These are phyloP conservation scores for Amyelois transitella DNA, from an alignment of 1,140 invertebrate genomes.

Conservation along the genomic window DNA sequence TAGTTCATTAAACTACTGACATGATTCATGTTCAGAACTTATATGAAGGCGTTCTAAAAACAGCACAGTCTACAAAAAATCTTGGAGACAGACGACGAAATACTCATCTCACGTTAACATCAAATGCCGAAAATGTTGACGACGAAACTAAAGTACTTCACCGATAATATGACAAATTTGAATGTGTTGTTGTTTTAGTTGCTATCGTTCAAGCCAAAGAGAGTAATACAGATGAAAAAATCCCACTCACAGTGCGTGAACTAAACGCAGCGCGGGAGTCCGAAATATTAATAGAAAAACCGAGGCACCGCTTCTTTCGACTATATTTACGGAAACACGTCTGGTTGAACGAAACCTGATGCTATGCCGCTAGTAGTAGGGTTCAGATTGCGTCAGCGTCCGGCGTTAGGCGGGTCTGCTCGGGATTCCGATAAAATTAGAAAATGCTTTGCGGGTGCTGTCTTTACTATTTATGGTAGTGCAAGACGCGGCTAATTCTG, in stretches of 20 bases:
- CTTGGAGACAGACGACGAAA: background rate
- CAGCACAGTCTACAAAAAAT: background rate
- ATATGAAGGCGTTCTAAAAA: background rate
- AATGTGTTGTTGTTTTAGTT: background rate
- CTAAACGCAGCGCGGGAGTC: constrained; percentile 47
- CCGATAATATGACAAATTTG: background rate
- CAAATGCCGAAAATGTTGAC: background rate
- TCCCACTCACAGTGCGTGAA: constrained; percentile 8
- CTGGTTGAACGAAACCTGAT: constrained; percentile 18
- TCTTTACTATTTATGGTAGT: constrained; percentile 72
- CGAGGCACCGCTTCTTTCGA: constrained; percentile 27
- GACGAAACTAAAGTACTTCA: background rate
- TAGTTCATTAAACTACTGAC: constrained; percentile 4
- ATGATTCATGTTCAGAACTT: background rate
- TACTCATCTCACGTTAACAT: background rate
- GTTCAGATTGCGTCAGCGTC: constrained; percentile 31
- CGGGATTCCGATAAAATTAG: constrained; percentile 54
- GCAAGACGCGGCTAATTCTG: constrained; percentile 43
- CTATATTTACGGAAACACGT: constrained; percentile 50
- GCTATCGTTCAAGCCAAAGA: background rate
- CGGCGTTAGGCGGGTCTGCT: constrained; percentile 11
- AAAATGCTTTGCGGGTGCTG: constrained; percentile 57
- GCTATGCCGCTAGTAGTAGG: constrained; percentile 16
- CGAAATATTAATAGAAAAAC: constrained; percentile 45
- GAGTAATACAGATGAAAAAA: background rate